Base-by-base conservation (phyloP, 2,797 vertebrate species). In the Tenualosa ilisha region DNA sequence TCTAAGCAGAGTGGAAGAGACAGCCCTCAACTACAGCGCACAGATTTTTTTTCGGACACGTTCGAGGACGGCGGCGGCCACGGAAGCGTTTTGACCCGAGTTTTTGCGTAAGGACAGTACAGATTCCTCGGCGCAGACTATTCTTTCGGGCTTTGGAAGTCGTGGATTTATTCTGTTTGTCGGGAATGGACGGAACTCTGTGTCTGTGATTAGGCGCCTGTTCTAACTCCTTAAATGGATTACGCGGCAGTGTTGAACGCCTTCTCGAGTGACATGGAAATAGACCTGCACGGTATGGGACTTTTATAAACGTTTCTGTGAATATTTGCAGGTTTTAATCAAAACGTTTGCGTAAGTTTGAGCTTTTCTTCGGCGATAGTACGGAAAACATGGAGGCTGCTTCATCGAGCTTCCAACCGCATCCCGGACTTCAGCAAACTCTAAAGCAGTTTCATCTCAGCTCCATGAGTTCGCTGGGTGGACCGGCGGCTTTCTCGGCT, bases 381-480 rank as follows among this genome's bases (percentile, higher is more conserved):
- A 46, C 59, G 82, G 22, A 87, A 89, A 94, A 91, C 93, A 97
- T 97, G 96, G 97, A 97, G 95, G 95, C 94, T 87, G 89, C 93
- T 24, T 86, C 92, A 3, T 6, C 93, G 9, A 96, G 97, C 95
- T 99, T 99, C 90, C 98, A 98, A 94, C 98, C 98, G 87, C 98
- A 99, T 94, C 97, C 98, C 85, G 97, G 98, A 96, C 96, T 99
- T 93, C 97, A 99, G 92, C 98, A 98, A 96, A 99, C 98, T 96
- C 95, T 99, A 90, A 97, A 98, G 95, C 98, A 99, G 97, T 99
- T 99, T 90, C 98, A 99, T 90, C 93, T 99, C 94, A 99, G 98
- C 94, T 99, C 98, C 93, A 98, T 97, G 97, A 98, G 97, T 95
- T 99, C 98, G 3, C 95, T 99, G 90, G 98, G 98, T 59, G 98